Evolutionary conservation across 2,888 invertebrate genomes (phyloP), one percentile per base, ranked within the genome.

Genomic region (Labia minor): DNA sequence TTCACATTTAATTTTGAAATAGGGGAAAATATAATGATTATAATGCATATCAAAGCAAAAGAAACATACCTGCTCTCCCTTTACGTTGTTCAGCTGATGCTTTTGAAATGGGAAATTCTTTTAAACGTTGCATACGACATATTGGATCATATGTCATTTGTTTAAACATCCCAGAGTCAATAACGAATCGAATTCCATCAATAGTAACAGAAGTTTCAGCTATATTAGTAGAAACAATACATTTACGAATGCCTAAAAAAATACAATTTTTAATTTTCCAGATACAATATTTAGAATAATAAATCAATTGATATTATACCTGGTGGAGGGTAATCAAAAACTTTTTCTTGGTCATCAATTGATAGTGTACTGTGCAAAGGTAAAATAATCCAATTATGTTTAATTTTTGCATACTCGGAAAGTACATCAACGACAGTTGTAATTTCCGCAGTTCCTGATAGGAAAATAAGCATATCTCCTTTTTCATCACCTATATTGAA

Each of bases 161-260:
- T 79, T 97, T 97, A 0, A 86, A 93, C 82, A 95, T 96, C 21
- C 99, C 98, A 1, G 96, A 96, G 77, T 99, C 98, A 0, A 92
- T 85, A 0, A 99, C 98, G 79, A 99, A 99, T 74, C 98, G 82
- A 66, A 99, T 90, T 0, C 98, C 98, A 76, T 99, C 99, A 66
- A 99, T 97, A 0, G 99, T 99, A 1, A 99, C 89, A 0, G 97
- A 97, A 0, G 99, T 99, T 81, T 99, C 99, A 0, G 99, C 97
- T 68, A 99, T 98, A 75, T 99, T 99, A 0, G 99, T 99, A 0
- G 96, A 93, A 0, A 99, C 87, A 69, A 99, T 94, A 77, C 97
- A 98, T 77, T 99, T 99, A 66, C 99, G 83, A 1, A 94, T 86
- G 2, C 95, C 93, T 18, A 49, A 14, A 49, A 49, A 49, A 49